Percentiles rank a stretch among this genome's conserved stretches.
phyloP scores from a whole-genome alignment of 2,113 vertebrate genomes.

The Pseudorasbora parva region DNA sequence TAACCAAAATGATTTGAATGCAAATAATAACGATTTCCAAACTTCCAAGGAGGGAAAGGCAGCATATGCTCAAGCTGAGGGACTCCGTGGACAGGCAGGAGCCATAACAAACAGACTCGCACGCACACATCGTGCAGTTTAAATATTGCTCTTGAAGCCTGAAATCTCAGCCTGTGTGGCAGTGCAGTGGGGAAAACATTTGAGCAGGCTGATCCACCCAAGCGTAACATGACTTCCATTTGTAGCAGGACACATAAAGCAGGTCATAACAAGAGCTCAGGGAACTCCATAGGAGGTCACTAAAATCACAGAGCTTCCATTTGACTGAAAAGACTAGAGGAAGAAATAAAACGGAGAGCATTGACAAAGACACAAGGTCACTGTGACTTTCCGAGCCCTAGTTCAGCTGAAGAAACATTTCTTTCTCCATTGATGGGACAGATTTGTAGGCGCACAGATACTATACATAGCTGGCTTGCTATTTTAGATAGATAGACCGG shows the following conservation, averaged over 20 bases:
- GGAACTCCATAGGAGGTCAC: slow-evolving; percentile 64
- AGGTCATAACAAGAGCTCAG: slow-evolving; percentile 68
- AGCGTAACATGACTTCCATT: slow-evolving; percentile 71
- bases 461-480: not conserved
- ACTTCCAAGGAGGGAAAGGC: slow-evolving; percentile 7
- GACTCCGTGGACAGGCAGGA: slow-evolving; percentile 15
- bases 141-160: slow-evolving; percentile 19
- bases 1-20: not conserved
- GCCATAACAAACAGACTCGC: slow-evolving; percentile 24
- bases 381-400: not conserved
- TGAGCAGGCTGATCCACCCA: slow-evolving; percentile 58
- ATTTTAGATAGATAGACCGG: not conserved
- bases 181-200: slow-evolving; percentile 57
- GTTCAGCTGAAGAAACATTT: not conserved
- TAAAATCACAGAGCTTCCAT: slow-evolving; percentile 67
- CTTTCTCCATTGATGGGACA: not conserved
- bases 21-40: not conserved
- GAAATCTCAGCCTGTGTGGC: slow-evolving; percentile 29
- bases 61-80: slow-evolving; percentile 30
- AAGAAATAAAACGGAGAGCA: slow-evolving; percentile 59
- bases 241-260: slow-evolving; percentile 77
- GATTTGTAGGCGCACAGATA: not conserved
- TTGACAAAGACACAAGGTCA: slow-evolving; percentile 57
- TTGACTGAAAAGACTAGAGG: slow-evolving; percentile 53
- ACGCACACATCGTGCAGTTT: slow-evolving; percentile 35